Conservation (phyloP, 1,140 invertebrate species). For the Cherax quadricarinatus region DNA sequence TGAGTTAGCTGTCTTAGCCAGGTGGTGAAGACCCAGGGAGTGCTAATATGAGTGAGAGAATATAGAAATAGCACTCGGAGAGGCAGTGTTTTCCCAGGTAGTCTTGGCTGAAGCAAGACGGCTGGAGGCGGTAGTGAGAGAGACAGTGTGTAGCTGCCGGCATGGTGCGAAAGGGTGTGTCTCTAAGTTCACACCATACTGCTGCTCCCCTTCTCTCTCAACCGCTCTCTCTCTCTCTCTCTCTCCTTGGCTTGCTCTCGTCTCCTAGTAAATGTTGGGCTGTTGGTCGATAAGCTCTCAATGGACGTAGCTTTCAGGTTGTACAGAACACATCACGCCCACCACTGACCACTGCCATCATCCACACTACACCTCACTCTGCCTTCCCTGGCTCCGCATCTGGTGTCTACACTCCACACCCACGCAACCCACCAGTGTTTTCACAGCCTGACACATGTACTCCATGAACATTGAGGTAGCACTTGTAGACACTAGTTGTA, state of each 20-base stretch:
- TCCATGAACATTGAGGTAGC: too few relatives aligned
- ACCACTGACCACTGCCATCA: not conserved
- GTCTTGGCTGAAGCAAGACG: not conserved
- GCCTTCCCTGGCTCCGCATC: too few relatives aligned
- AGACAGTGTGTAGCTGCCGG: not conserved
- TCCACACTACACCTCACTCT: not conserved
- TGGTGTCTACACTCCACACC: too few relatives aligned
- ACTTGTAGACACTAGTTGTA: too few relatives aligned
- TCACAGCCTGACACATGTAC: too few relatives aligned
- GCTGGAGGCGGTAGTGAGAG: not conserved
- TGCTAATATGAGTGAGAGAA: too few relatives aligned
- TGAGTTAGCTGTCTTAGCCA: too few relatives aligned
- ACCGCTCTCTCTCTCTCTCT: not conserved
- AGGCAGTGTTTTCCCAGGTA: not conserved
- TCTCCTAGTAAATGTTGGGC: not conserved
- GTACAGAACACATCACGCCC: not conserved
- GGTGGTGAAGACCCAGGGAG: too few relatives aligned
- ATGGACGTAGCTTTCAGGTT: not conserved
- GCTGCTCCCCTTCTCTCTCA: not conserved
- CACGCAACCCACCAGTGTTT: too few relatives aligned
- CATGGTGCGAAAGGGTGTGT: not conserved
- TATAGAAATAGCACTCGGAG: not conserved
- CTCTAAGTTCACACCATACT: not conserved
- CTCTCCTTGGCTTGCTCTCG: not conserved
- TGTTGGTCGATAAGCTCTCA: constrained; percentile 1